These are phyloP conservation scores for Empidonax traillii DNA, from an alignment of 2,113 vertebrate genomes.

Conservation along the genomic window DNA sequence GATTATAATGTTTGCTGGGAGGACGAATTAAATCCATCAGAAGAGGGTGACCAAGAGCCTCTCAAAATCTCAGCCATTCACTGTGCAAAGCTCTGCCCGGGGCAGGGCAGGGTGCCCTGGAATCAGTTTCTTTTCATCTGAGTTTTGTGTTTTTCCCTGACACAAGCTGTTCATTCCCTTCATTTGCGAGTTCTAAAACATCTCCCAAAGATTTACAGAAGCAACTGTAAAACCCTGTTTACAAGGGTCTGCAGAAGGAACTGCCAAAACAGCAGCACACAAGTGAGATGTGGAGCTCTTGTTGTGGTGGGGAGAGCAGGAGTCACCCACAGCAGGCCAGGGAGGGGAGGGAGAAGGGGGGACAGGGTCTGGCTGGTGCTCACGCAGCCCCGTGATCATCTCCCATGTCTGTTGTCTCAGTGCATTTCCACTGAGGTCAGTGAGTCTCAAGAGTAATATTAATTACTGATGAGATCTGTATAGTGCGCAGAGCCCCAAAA, in stretches of 20 bases:
- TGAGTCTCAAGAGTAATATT: neutral
- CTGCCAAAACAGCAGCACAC: neutral
- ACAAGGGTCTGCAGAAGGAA: neutral
- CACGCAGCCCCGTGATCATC: neutral
- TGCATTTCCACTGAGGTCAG: neutral
- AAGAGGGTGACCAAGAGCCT: neutral
- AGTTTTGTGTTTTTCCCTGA: neutral
- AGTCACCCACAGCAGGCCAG: neutral
- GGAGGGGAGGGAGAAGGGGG: neutral
- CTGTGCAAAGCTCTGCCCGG: neutral
- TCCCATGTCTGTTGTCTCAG: neutral
- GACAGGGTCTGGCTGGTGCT: neutral
- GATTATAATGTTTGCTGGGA: slow-evolving; percentile 25
- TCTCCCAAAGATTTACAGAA: neutral
- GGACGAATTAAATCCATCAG: neutral
- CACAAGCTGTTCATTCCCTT: neutral
- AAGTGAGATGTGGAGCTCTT: neutral
- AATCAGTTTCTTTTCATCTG: neutral
- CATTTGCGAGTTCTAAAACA: neutral
- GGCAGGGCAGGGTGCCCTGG: neutral
- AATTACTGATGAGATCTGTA: neutral
- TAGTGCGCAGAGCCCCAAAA: neutral
- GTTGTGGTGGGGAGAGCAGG: neutral
- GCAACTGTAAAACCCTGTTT: no score
- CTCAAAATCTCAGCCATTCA: neutral